Evolutionary conservation across 2,888 invertebrate genomes (phyloP).

Genomic region (Napeogenes inachia): DNA sequence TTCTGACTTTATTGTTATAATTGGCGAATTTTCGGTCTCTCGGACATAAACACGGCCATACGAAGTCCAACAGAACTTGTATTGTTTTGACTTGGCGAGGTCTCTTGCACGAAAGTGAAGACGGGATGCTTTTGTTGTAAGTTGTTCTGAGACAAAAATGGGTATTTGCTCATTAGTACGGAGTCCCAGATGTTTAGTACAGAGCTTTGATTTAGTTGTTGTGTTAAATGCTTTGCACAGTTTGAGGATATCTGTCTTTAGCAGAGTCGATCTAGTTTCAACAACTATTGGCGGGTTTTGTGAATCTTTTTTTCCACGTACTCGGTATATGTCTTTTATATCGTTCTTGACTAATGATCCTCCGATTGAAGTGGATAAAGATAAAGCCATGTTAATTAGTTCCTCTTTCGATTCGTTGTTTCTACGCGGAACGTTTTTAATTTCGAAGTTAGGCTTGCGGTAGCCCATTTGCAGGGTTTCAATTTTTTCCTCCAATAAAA

Average conservation of each 20-base stretch:
- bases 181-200: slow-evolving; percentile 22
- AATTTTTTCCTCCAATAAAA: slow-evolving; percentile 4
- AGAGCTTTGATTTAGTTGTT: slow-evolving; percentile 23
- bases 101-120: slow-evolving; percentile 17
- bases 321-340: slow-evolving; percentile 22
- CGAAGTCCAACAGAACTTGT: background rate
- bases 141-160: slow-evolving; percentile 19
- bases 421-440: slow-evolving; percentile 14
- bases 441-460: slow-evolving; percentile 23
- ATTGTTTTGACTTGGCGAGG: background rate
- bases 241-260: slow-evolving; percentile 25
- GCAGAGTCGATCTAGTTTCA: slow-evolving; percentile 26
- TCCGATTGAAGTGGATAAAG: background rate
- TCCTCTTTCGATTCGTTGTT: slow-evolving; percentile 21
- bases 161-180: background rate
- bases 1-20: slow-evolving; percentile 13
- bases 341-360: background rate
- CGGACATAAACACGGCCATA: slow-evolving; percentile 16
- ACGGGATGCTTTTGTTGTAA: slow-evolving; percentile 15
- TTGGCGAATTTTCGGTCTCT: slow-evolving; percentile 11
- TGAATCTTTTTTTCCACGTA: slow-evolving; percentile 11
- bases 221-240: slow-evolving; percentile 24
- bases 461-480: slow-evolving; percentile 14
- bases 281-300: slow-evolving; percentile 26
- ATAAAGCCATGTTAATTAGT: slow-evolving; percentile 18